Base-by-base conservation (phyloP, 2,797 vertebrate species). In the Syngnathus rostellatus region DNA sequence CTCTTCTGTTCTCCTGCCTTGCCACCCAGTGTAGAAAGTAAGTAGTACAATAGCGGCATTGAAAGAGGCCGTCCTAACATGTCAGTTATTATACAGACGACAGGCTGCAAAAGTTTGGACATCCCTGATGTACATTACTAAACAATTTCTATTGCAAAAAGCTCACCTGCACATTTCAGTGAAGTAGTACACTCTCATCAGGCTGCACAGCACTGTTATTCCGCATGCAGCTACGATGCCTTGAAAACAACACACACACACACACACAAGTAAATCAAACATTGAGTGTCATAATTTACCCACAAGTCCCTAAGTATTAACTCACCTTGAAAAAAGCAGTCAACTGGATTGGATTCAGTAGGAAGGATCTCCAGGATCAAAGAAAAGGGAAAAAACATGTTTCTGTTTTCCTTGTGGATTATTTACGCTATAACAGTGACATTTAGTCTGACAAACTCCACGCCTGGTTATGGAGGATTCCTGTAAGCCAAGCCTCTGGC, bases 141-240 rank as follows among this genome's bases (percentile, higher is more conserved):
- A n/a, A 21, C 50, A 21, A n/a, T 51, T 51, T 55, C n/a, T 4
- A 37, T 41, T 31, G 65, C 11, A 23, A 60, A 61, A 54, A 75
- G 65, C 93, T 94, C 84, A 96, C 94, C 89, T 91, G 79, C 78
- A 78, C 6, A 87, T 87, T 77, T 89, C 80, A 79, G 92, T 79
- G 73, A 93, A 93, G 72, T 93, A 80, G 78, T 93, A 87, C 67
- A 94, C 81, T 83, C 88, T 92, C 79, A 92, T 80, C 62, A 95
- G 81, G 82, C 73, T 91, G 81, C 76, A 91, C 54, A 96, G 88
- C 66, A 96, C 83, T 0, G 87, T 92, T 76, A 94, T 70, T 1
- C 92, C 94, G 17, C 92, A 92, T 23, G 94, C 92, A 7, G 92
- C 92, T 31, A 93, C 74, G 40, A 95, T 46, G 74, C 94, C 94